Conservation (phyloP, 2,797 vertebrate species). For the Myotis daubentonii region DNA sequence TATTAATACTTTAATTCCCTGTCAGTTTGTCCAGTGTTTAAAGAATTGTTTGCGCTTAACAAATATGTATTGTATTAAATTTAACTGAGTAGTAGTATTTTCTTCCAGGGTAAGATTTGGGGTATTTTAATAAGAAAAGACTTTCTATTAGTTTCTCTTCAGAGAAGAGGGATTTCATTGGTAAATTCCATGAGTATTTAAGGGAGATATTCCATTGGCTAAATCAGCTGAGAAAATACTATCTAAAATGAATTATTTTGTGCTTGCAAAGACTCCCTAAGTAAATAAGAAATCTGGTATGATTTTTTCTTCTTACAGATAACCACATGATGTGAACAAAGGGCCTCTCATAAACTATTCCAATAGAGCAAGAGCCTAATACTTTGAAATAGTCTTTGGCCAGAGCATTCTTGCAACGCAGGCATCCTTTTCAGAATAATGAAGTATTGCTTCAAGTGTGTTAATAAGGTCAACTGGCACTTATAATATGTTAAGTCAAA, state of each 20-base stretch:
- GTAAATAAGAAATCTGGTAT: not conserved
- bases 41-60: not conserved
- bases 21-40: not conserved
- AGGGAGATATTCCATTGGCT: not conserved
- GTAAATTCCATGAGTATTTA: not conserved
- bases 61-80: not conserved
- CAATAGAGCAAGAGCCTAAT: not conserved
- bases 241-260: not conserved
- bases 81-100: constrained; percentile 3
- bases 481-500: not conserved
- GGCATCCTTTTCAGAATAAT: constrained; percentile 7
- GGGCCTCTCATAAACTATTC: not conserved
- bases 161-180: not conserved
- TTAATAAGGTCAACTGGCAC: constrained; percentile 44
- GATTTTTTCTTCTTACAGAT: not conserved
- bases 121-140: not conserved
- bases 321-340: constrained; percentile 15
- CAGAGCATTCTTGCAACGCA: not conserved
- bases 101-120: not conserved
- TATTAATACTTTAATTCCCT: not conserved
- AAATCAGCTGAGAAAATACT: not conserved
- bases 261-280: not conserved
- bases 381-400: not conserved
- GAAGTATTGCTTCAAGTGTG: constrained; percentile 24
- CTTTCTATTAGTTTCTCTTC: constrained; percentile 4